Evolutionary conservation across 1,140 invertebrate species (phyloP).

Genomic region (Dysdera silvatica): DNA sequence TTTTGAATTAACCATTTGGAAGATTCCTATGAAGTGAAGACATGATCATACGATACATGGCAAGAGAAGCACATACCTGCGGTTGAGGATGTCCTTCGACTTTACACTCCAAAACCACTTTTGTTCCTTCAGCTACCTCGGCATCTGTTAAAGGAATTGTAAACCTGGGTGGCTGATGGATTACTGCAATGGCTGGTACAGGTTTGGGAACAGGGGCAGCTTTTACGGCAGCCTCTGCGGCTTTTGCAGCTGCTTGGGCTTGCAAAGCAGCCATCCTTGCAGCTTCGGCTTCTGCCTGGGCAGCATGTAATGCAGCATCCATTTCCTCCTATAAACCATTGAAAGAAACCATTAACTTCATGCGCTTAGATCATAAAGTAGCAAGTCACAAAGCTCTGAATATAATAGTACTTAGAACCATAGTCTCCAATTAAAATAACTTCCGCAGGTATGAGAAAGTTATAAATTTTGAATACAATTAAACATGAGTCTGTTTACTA

Average conservation of each 20-base stretch:
- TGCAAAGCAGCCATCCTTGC: slow-evolving; percentile 49
- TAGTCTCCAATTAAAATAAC: too few species aligned
- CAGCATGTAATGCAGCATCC: slow-evolving; percentile 41
- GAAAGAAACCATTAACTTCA: too few species aligned
- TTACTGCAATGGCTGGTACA: too few species aligned
- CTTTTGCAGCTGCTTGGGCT: slow-evolving; percentile 48
- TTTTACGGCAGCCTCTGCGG: slow-evolving; percentile 42
- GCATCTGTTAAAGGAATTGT: slow-evolving; percentile 57
- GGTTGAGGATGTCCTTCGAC: slow-evolving; percentile 80
- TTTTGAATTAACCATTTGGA: background rate
- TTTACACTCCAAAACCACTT: slow-evolving; percentile 72
- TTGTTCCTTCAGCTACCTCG: slow-evolving; percentile 63
- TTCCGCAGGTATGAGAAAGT: too few species aligned
- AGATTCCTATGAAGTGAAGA: background rate
- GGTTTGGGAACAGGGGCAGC: slow-evolving; percentile 32
- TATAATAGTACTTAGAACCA: too few species aligned
- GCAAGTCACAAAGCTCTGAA: too few species aligned
- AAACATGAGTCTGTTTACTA: too few species aligned
- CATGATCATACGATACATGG: background rate
- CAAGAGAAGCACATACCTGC: background rate
- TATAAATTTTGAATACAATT: too few species aligned
- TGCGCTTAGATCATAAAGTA: too few species aligned
- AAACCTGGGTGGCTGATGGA: slow-evolving; percentile 49
- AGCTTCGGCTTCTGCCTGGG: slow-evolving; percentile 47
- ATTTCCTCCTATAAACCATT: slow-evolving; percentile 47